Base-by-base conservation (phyloP, 2,113 vertebrate species). In the Gopherus flavomarginatus region DNA sequence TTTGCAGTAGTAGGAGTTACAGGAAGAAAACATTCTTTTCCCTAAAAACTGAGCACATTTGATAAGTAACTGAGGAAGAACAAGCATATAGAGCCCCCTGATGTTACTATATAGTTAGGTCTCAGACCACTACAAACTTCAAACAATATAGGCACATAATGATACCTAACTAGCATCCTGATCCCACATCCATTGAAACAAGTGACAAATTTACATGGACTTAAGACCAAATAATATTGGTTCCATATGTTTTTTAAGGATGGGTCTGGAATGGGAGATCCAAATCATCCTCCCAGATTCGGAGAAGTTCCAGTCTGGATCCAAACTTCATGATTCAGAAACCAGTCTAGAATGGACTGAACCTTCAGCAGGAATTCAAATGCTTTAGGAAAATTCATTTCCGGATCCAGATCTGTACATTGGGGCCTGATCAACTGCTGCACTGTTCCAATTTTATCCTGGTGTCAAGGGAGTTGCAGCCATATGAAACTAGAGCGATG, bases 401-500 rank as follows among this genome's bases (percentile, higher is more conserved):
- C 56, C 49, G 16, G 14, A 54, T 77, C 54, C 11, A 82, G 38
- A 90, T 86, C 35, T 88, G 62, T 78, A 53, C 8, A 21, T 2
- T 2, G 31, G 90, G 62, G 22, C 53, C 38, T 88, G 72, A 86
- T 85, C 35, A 12, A 54, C 27, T 72, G 35, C 17, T 85, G 26
- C 27, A 56, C 56, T 90, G 13, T 14, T 84, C 49, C 56, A 19
- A 3, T 17, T 21, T 78, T 75, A 75, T 75, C 11, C 19, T 75
- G 22, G 38, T 75, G 38, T 38, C 72, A 75, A 92, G 89, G 47
- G 83, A 92, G 72, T 14, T 65, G 17, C 69, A 82, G 14, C 5
- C 3, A 59, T 86, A 10, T 95, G 87, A 95, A 94, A 87, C 78
- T 91, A 85, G 75, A 93, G 75, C 8, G 47, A 57, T 87, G 42